Conservation (phyloP, 2,113 vertebrate genomes). For the Anoplopoma fimbria region DNA sequence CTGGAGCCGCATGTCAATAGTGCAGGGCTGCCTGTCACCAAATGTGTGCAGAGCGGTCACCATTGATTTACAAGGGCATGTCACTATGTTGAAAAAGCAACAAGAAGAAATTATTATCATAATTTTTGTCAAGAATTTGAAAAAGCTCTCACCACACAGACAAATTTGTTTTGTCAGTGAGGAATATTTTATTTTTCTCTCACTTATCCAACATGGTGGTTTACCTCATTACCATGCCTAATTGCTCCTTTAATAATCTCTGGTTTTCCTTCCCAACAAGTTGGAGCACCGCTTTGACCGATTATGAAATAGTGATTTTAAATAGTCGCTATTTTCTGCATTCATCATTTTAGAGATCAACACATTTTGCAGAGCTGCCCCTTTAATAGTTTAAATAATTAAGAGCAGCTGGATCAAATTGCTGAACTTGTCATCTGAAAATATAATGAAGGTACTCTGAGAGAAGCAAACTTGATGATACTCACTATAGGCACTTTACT, state of each 20-base stretch:
- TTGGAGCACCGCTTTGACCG: not conserved
- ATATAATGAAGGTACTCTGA: not conserved
- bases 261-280: constrained; percentile 6
- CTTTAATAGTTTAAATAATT: constrained; percentile 40
- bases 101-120: constrained; percentile 23
- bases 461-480: constrained; percentile 19
- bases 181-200: constrained; percentile 36
- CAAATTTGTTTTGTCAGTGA: constrained; percentile 47
- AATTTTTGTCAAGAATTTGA: constrained; percentile 13
- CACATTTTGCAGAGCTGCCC: not conserved
- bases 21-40: constrained; percentile 53
- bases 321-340: not conserved
- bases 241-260: constrained; percentile 28
- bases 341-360: not conserved
- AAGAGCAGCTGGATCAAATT: constrained; percentile 4
- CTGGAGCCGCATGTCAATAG: constrained; percentile 56
- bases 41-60: constrained; percentile 49
- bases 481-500: constrained; percentile 46
- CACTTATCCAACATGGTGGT: constrained; percentile 55
- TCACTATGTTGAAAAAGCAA: constrained; percentile 12
- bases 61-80: constrained; percentile 23
- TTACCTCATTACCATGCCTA: constrained; percentile 51
- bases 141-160: constrained; percentile 3
- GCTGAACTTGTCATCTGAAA: constrained; percentile 2
- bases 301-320: not conserved